Percentiles rank a stretch among this genome's conserved stretches.
Conservation (phyloP, 1,140 invertebrate genomes). For the Euwallacea fornicatus region DNA sequence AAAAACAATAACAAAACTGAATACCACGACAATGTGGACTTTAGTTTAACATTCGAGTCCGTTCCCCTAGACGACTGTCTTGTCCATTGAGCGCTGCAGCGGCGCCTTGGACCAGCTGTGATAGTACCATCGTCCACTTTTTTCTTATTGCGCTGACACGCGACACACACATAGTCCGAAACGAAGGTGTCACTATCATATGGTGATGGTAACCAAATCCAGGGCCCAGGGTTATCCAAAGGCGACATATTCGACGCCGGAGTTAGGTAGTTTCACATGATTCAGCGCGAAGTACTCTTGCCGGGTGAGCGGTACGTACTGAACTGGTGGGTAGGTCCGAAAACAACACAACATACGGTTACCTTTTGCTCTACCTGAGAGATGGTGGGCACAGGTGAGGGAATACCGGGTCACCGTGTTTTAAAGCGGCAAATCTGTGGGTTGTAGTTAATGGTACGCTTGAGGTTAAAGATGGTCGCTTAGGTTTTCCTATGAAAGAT, state of each 20-base stretch:
- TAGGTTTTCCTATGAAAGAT: too few relatives aligned
- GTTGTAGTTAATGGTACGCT: background rate
- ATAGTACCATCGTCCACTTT: background rate
- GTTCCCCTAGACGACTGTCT: background rate
- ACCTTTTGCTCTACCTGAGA: constrained; percentile 32
- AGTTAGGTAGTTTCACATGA: constrained; percentile 26
- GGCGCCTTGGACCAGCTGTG: background rate
- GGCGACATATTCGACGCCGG: constrained; percentile 35
- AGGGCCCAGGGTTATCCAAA: constrained; percentile 9
- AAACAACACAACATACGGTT: constrained; percentile 34
- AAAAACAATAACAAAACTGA: constrained; percentile 38
- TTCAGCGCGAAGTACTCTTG: constrained; percentile 17
- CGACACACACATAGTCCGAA: too few relatives aligned
- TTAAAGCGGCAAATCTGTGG: constrained; percentile 18
- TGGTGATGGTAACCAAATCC: constrained; percentile 14
- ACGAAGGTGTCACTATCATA: too few relatives aligned
- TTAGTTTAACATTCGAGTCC: background rate
- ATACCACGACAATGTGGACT: constrained; percentile 11
- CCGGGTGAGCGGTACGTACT: constrained; percentile 23
- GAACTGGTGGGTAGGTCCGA: constrained; percentile 22
- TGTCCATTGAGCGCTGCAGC: too few relatives aligned
- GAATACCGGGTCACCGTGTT: constrained; percentile 6
- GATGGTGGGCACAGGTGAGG: constrained; percentile 28
- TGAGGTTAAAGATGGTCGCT: too few relatives aligned
- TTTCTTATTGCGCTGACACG: too few relatives aligned